These are phyloP conservation scores for Phrynocephalus vlangalii DNA, from an alignment of 2,797 vertebrate genomes.

Conservation along the genomic window DNA sequence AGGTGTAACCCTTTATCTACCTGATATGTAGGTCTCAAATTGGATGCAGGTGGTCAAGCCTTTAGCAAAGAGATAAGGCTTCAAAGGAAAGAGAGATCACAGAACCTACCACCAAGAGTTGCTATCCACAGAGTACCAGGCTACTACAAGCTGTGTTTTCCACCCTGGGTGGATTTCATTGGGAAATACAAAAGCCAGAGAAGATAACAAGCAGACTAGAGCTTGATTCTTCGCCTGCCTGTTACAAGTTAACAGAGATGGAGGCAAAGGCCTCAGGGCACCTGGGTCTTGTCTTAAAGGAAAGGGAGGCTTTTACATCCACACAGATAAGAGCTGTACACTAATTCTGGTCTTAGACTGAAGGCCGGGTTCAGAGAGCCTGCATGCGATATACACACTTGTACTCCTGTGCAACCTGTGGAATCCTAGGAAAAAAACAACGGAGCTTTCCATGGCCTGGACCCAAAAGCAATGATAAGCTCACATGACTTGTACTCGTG, in stretches of 20 bases:
- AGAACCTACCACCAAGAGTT: neutral
- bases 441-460: too few species aligned
- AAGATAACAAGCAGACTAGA: slow-evolving; percentile 2
- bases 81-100: slow-evolving; percentile 24
- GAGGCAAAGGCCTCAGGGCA: neutral
- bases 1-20: slow-evolving; percentile 49
- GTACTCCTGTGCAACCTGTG: neutral
- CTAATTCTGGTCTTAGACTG: neutral
- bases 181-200: neutral
- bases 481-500: too few species aligned
- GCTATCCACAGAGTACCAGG: neutral
- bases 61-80: slow-evolving; percentile 28
- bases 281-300: neutral
- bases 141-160: slow-evolving; percentile 14
- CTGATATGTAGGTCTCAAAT: slow-evolving; percentile 14
- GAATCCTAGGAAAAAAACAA: neutral
- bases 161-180: neutral
- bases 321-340: neutral
- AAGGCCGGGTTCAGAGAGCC: neutral
- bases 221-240: neutral
- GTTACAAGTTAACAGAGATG: neutral
- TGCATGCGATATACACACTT: neutral
- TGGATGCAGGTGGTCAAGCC: slow-evolving; percentile 32
- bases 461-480: too few species aligned
- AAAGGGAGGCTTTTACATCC: neutral